Conservation (phyloP, 2,113 vertebrate genomes). For the Gobio gobio region DNA sequence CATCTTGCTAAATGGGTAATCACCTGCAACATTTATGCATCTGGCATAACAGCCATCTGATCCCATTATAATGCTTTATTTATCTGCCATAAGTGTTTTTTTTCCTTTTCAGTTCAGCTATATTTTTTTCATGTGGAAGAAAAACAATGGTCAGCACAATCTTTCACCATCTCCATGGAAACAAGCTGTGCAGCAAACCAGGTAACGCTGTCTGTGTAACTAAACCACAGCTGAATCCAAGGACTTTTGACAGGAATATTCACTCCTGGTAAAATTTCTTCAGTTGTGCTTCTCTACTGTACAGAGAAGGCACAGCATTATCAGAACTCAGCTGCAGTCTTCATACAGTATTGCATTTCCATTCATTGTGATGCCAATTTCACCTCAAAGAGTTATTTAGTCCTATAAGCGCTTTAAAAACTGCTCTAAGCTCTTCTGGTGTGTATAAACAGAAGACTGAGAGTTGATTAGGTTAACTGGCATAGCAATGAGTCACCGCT, state of each 20-base stretch:
- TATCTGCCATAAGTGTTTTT: neutral
- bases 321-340: neutral
- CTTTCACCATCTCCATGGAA: slow-evolving; percentile 55
- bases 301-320: neutral
- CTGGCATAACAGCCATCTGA: neutral
- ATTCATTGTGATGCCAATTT: neutral
- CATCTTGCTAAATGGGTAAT: neutral
- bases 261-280: slow-evolving; percentile 7
- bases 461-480: slow-evolving; percentile 46
- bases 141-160: slow-evolving; percentile 45
- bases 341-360: neutral
- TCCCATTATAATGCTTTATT: slow-evolving; percentile 6
- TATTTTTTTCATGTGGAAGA: neutral
- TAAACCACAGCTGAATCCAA: slow-evolving; percentile 29
- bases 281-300: neutral
- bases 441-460: slow-evolving; percentile 25
- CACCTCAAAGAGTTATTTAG: neutral
- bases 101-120: neutral
- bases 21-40: neutral
- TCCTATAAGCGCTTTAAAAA: neutral
- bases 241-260: slow-evolving; percentile 34
- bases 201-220: slow-evolving; percentile 40
- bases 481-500: slow-evolving; percentile 30
- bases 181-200: slow-evolving; percentile 47
- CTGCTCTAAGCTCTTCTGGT: slow-evolving; percentile 17